Percentiles rank a stretch among this genome's conserved stretches.
phyloP scores from a whole-genome alignment of 2,888 invertebrate species.

The Nymphalis c-album region DNA sequence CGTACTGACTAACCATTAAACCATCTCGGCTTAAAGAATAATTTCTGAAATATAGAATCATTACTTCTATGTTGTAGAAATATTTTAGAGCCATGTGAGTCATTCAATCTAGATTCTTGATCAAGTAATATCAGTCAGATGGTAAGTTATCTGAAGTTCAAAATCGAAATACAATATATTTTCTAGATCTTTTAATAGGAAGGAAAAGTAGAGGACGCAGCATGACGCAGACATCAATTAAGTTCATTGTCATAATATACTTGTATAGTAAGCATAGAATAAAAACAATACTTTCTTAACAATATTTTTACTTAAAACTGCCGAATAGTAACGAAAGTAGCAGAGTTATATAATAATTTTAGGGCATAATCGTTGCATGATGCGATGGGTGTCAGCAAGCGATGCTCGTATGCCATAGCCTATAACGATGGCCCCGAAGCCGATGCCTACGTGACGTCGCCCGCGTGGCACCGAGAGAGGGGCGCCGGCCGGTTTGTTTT shows the following conservation, averaged over 20 bases:
- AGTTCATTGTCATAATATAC: background rate
- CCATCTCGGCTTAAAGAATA: no score
- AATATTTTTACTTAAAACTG: background rate
- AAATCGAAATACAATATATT: no score
- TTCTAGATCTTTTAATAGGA: background rate
- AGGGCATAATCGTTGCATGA: conserved; percentile 31
- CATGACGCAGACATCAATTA: background rate
- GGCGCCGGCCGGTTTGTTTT: conserved; percentile 63
- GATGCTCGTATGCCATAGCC: no score
- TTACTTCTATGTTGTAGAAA: no score
- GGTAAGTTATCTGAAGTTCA: no score
- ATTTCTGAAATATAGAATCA: no score
- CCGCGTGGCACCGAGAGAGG: conserved; percentile 63
- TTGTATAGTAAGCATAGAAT: background rate
- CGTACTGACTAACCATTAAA: no score
- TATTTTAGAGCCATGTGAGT: no score
- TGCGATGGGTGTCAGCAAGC: conserved; percentile 15
- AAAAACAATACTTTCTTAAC: background rate
- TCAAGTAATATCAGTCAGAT: no score
- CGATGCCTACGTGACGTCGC: conserved; percentile 76
- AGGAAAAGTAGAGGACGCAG: background rate
- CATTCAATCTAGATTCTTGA: no score
- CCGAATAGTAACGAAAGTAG: no score
- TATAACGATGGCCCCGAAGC: conserved; percentile 19
- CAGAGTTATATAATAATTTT: conserved; percentile 14